Evolutionary conservation across 2,888 invertebrate species (phyloP), one percentile per base, ranked within the genome.

Genomic region (Caenorhabditis virilis): DNA sequence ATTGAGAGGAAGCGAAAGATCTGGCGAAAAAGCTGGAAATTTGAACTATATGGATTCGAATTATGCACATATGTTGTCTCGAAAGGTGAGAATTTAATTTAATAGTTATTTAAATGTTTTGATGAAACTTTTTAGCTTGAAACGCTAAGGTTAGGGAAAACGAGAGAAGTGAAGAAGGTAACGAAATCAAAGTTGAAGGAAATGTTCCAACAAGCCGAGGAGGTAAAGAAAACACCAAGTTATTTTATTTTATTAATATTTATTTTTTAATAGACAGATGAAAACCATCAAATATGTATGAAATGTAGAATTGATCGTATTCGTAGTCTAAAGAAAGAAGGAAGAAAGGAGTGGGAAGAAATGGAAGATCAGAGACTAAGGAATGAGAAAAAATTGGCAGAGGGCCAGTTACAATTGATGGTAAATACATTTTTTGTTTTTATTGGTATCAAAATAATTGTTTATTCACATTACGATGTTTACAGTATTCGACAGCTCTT

Each of bases 301-400:
- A 36, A n/a, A 36, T 36, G 36, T 36, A 9, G n/a, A 36, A n/a
- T 36, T 36, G 16, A n/a, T 15, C 5, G 5, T 5, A n/a, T n/a
- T 36, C 15, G n/a, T 13, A n/a, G 5, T 25, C 27, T 22, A 49
- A 9, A 9, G 16, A 7, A 1, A 20, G 22, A 26, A 2, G 25
- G 27, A 30, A 41, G 11, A 26, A 60, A 54, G 42, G 62, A 62
- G 18, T 58, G 63, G 58, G 53, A 53, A 30, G 25, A 6, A 4
- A n/a, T 15, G 27, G 63, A 63, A 27, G 23, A 11, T 5, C 35
- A 50, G 15, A n/a, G 45, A 18, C n/a, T 23, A 11, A 49, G 54
- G 20, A 15, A 41, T 6, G 16, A 25, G 9, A 49, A 25, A 42
- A 49, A 47, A 15, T n/a, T 35, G 25, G 63, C 56, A 0, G 49